These are phyloP conservation scores for Eupsilia transversa DNA, from an alignment of 2,888 invertebrate species.

Conservation along the genomic window DNA sequence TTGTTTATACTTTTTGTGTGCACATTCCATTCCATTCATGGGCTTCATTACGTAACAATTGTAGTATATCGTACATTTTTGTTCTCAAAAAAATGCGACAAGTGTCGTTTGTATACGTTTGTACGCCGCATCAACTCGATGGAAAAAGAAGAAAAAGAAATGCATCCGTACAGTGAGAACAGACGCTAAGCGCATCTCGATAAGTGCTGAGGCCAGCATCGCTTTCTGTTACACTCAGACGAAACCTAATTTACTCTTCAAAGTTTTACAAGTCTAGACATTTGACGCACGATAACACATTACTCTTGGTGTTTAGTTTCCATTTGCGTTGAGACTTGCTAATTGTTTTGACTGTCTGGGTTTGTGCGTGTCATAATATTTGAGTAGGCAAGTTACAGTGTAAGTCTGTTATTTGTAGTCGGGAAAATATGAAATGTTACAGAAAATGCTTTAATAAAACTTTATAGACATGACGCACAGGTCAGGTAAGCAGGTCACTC, in stretches of 20 bases:
- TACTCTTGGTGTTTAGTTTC: slow-evolving; percentile 73
- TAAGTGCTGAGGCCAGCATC: slow-evolving; percentile 82
- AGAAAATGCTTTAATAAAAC: background rate
- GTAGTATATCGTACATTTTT: background rate
- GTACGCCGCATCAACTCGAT: background rate
- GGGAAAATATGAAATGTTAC: background rate
- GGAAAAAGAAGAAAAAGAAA: slow-evolving; percentile 8
- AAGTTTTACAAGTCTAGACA: slow-evolving; percentile 85
- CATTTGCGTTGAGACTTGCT: slow-evolving; percentile 63
- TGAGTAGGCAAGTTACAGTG: background rate
- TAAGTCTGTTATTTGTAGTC: slow-evolving; percentile 4
- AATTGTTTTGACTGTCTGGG: slow-evolving; percentile 60
- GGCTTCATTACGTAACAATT: background rate
- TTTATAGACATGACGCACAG: background rate
- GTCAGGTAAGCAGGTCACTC: background rate
- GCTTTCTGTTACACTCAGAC: slow-evolving; percentile 85
- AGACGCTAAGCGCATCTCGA: slow-evolving; percentile 74
- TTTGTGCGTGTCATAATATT: slow-evolving; percentile 35
- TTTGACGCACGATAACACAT: slow-evolving; percentile 59
- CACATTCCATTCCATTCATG: no score
- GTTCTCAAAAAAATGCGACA: background rate
- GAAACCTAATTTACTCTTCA: slow-evolving; percentile 86
- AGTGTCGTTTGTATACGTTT: background rate
- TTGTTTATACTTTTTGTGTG: no score
- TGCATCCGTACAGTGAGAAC: slow-evolving; percentile 63